Conservation (phyloP, 2,888 invertebrate genomes). For the Eupithecia insigniata region DNA sequence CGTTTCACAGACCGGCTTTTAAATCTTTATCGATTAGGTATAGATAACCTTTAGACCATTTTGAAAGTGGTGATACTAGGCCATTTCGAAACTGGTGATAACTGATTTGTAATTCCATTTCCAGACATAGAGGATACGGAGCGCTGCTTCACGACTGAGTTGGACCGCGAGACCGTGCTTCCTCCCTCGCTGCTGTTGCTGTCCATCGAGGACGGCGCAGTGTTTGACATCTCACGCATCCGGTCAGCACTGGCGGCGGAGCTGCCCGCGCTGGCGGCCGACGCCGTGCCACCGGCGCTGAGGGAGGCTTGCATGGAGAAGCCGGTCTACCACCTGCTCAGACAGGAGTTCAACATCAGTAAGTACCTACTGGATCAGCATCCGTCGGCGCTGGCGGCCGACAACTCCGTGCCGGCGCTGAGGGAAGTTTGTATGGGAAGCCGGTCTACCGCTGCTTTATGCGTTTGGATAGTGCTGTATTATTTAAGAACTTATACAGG, state of each 20-base stretch:
- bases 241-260: conserved; percentile 89
- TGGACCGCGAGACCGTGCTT: conserved; percentile 90
- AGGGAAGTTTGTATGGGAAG: too few species aligned
- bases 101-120: background rate
- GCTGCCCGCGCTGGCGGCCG: conserved; percentile 71
- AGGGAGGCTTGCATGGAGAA: conserved; percentile 83
- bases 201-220: conserved; percentile 90
- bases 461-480: too few species aligned
- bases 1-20: background rate
- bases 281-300: conserved; percentile 42
- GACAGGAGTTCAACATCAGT: conserved; percentile 85
- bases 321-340: conserved; percentile 90
- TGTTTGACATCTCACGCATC: conserved; percentile 91
- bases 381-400: background rate
- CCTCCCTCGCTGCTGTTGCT: conserved; percentile 84
- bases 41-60: background rate
- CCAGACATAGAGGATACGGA: conserved; percentile 91
- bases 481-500: too few species aligned
- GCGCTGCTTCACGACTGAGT: conserved; percentile 95
- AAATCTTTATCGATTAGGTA: background rate
- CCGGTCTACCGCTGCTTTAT: too few species aligned
- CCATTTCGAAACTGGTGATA: background rate
- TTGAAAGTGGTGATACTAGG: background rate
- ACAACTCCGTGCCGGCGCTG: too few species aligned
- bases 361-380: conserved; percentile 53